Evolutionary conservation across 2,888 invertebrate species (phyloP).

Genomic region (Ornithoptera priamus): DNA sequence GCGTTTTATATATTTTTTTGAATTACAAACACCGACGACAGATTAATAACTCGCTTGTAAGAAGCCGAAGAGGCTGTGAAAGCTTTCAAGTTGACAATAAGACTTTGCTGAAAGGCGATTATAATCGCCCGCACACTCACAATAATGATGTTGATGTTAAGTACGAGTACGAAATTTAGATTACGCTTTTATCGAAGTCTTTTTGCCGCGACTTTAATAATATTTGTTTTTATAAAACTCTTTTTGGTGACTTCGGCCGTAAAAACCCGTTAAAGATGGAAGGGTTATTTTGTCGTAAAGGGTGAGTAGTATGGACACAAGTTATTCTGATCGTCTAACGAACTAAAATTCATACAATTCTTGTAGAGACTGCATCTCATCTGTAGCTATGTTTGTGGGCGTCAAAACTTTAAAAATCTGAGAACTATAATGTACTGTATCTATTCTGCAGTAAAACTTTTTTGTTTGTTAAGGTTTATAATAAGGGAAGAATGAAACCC

Average conservation of each 20-base stretch:
- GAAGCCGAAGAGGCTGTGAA: slow-evolving; percentile 58
- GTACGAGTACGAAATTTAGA: slow-evolving; percentile 22
- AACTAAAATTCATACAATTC: too few relatives aligned
- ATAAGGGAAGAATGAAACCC: too few relatives aligned
- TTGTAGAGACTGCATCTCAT: too few relatives aligned
- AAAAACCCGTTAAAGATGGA: neutral
- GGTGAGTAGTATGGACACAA: too few relatives aligned
- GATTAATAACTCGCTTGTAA: slow-evolving; percentile 64
- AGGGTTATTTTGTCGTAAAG: neutral
- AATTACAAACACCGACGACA: slow-evolving; percentile 64
- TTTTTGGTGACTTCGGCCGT: neutral
- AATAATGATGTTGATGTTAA: slow-evolving; percentile 29
- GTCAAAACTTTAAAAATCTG: too few relatives aligned
- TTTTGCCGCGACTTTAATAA: neutral
- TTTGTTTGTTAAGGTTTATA: too few relatives aligned
- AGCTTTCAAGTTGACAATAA: slow-evolving; percentile 65
- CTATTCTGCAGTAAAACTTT: too few relatives aligned
- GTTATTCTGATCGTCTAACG: too few relatives aligned
- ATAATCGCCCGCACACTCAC: slow-evolving; percentile 52
- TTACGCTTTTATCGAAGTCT: slow-evolving; percentile 20
- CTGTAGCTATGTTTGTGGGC: too few relatives aligned
- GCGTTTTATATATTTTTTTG: slow-evolving; percentile 33
- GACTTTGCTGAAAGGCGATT: slow-evolving; percentile 70
- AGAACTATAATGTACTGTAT: too few relatives aligned
- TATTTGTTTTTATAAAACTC: neutral